Evolutionary conservation across 1,140 invertebrate genomes (phyloP).

Genomic region (Augochlora pura): DNA sequence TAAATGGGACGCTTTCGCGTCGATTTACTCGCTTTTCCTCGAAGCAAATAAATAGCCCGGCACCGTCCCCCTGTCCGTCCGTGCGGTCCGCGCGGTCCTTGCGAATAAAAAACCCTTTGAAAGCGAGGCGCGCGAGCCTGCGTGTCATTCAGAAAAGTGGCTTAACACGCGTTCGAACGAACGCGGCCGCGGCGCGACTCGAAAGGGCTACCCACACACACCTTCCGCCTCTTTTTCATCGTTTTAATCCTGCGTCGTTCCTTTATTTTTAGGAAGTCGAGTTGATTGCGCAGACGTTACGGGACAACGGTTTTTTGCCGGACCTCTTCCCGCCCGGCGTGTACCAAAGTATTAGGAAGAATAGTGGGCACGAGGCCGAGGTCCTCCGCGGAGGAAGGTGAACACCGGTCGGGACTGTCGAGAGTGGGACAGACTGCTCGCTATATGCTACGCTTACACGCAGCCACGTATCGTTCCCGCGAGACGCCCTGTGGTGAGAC

Average conservation of each 20-base stretch:
- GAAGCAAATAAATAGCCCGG: slow-evolving; percentile 18
- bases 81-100: neutral
- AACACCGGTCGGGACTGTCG: slow-evolving; percentile 36
- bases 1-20: slow-evolving; percentile 27
- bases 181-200: neutral
- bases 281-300: slow-evolving; percentile 37
- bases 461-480: slow-evolving; percentile 53
- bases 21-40: slow-evolving; percentile 16
- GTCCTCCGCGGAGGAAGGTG: slow-evolving; percentile 58
- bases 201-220: neutral
- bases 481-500: neutral
- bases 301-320: slow-evolving; percentile 32
- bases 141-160: slow-evolving; percentile 27
- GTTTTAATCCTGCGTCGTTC: slow-evolving; percentile 11
- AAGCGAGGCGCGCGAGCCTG: too few species aligned
- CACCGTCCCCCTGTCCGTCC: neutral
- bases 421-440: slow-evolving; percentile 63
- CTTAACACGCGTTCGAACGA: neutral
- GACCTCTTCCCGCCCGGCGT: slow-evolving; percentile 48
- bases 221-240: neutral
- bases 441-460: slow-evolving; percentile 63
- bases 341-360: slow-evolving; percentile 68
- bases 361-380: slow-evolving; percentile 68
- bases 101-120: slow-evolving; percentile 14
- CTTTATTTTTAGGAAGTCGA: slow-evolving; percentile 48